phyloP scores from a whole-genome alignment of 1,140 invertebrate genomes.

The Hetaerina americana region DNA sequence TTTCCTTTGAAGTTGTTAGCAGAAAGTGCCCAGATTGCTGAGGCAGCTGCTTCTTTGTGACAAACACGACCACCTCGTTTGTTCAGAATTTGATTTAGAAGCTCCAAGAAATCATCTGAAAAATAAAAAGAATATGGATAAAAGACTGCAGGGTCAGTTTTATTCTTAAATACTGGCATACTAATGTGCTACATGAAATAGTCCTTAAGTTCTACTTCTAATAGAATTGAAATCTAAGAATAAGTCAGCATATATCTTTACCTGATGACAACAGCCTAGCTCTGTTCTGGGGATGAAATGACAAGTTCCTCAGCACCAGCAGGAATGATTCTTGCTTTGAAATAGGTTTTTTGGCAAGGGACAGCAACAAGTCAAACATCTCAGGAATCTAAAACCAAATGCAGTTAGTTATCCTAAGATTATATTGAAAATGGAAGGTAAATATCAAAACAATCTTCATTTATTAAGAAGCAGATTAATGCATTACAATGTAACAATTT shows the following conservation, averaged over 20 bases:
- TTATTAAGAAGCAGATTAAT: neutral
- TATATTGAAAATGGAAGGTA: neutral
- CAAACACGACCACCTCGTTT: constrained; percentile 17
- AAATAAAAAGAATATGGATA: constrained; percentile 11
- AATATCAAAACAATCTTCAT: neutral
- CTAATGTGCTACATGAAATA: neutral
- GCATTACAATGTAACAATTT: neutral
- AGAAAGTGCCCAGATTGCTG: constrained; percentile 28
- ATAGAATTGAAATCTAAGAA: neutral
- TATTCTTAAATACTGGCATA: neutral
- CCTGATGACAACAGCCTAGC: constrained; percentile 25
- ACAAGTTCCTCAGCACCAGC: constrained; percentile 25
- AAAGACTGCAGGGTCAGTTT: neutral
- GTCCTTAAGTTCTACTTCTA: neutral
- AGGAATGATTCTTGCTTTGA: constrained; percentile 15
- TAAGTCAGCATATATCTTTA: constrained; percentile 15
- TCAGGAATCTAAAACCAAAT: neutral
- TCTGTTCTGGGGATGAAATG: constrained; percentile 27
- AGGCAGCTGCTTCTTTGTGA: constrained; percentile 24
- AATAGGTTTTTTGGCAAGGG: neutral
- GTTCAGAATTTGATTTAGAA: constrained; percentile 22
- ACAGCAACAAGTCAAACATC: neutral
- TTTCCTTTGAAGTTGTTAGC: constrained; percentile 33
- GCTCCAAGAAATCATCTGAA: constrained; percentile 25
- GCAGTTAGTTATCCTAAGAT: neutral